Percentiles rank a stretch among this genome's conserved stretches.
Conservation (phyloP, 2,113 vertebrate species). For the Engraulis encrasicolus region DNA sequence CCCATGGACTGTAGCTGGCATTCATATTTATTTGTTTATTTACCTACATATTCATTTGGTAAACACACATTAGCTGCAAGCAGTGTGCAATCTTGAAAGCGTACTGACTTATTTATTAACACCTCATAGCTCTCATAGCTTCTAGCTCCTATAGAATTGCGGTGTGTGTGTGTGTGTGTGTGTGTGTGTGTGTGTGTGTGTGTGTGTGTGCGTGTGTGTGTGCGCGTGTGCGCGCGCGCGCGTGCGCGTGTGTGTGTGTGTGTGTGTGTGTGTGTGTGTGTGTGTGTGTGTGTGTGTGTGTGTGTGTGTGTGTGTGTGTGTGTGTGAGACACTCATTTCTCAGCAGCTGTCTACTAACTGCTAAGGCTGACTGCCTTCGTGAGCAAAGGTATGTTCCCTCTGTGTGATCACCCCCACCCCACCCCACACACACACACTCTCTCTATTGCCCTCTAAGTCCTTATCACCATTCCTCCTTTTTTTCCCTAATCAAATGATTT, state of each 20-base stretch:
- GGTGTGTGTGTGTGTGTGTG: background rate
- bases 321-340: background rate
- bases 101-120: too few species aligned
- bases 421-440: background rate
- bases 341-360: background rate
- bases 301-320: constrained; percentile 25
- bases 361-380: background rate
- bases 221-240: background rate
- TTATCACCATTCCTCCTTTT: constrained; percentile 3
- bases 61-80: background rate
- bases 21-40: background rate
- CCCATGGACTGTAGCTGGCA: too few species aligned
- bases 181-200: background rate
- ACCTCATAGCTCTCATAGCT: too few species aligned
- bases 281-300: constrained; percentile 2
- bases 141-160: too few species aligned
- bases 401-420: background rate
- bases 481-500: background rate
- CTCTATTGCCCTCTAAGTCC: background rate
- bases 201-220: background rate
- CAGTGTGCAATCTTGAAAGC: too few species aligned
- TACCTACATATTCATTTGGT: constrained; percentile 20
- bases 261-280: background rate
- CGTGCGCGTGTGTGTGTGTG: background rate
- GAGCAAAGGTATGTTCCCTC: background rate